These are phyloP conservation scores for Triplophysa dalaica DNA, from an alignment of 2,113 vertebrate genomes.

Conservation along the genomic window DNA sequence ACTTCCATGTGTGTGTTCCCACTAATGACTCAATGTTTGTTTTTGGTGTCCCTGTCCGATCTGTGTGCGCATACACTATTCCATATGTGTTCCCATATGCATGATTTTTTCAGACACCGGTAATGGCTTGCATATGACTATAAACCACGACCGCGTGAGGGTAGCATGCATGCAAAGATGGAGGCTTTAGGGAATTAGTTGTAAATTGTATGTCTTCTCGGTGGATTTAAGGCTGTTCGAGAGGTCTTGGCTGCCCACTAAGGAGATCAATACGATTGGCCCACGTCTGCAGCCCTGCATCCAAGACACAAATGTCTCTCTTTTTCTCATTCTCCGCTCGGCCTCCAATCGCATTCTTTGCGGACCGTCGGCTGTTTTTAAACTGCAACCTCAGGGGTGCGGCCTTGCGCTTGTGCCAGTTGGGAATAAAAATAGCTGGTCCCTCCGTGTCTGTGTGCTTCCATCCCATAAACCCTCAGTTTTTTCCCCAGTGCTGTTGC, in stretches of 20 bases:
- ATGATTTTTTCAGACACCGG: conserved; percentile 2
- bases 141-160: conserved; percentile 23
- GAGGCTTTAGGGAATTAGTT: conserved; percentile 8
- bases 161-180: neutral
- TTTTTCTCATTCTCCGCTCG: neutral
- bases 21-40: conserved; percentile 23
- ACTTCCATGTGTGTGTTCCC: neutral
- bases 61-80: neutral
- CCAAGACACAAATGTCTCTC: conserved; percentile 12
- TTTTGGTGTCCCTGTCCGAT: conserved; percentile 9
- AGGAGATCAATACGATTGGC: conserved; percentile 50
- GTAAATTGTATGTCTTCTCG: conserved; percentile 45
- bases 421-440: conserved; percentile 55
- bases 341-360: conserved; percentile 51
- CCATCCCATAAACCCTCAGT: conserved; percentile 39
- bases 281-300: conserved; percentile 26
- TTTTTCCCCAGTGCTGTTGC: conserved; percentile 11
- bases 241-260: conserved; percentile 9
- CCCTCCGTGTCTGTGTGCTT: conserved; percentile 41
- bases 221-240: conserved; percentile 39
- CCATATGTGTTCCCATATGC: neutral
- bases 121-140: conserved; percentile 23
- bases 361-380: conserved; percentile 52
- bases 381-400: conserved; percentile 58
- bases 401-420: conserved; percentile 52